phyloP scores from a whole-genome alignment of 2,888 invertebrate genomes.

The Maniola hyperantus region DNA sequence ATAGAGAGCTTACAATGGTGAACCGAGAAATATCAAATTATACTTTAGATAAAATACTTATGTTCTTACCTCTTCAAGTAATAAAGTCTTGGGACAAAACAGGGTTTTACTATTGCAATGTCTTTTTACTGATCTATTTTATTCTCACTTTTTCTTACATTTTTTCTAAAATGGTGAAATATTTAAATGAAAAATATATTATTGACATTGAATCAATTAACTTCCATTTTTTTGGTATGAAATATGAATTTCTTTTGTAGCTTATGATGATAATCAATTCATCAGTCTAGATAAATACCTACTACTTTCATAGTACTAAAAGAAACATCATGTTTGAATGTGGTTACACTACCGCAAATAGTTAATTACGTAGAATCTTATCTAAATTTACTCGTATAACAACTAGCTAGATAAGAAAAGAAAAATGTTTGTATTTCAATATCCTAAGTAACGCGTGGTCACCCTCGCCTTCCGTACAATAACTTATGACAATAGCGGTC shows the following conservation, averaged over 20 bases:
- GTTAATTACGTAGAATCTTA: not conserved
- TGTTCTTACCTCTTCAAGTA: not conserved
- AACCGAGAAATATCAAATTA: not conserved
- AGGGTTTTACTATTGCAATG: too few relatives aligned
- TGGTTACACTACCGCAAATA: not conserved
- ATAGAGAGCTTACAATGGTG: not conserved
- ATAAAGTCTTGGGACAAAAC: not conserved
- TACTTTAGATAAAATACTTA: not conserved
- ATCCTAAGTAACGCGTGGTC: conserved; percentile 22
- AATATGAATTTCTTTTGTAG: too few relatives aligned
- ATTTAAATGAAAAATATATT: too few relatives aligned
- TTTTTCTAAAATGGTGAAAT: too few relatives aligned
- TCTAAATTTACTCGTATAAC: not conserved
- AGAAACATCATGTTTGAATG: not conserved
- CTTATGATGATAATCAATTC: too few relatives aligned
- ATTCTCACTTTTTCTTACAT: too few relatives aligned
- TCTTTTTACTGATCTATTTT: too few relatives aligned
- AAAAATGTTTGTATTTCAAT: conserved; percentile 9
- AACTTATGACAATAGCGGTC: conserved; percentile 33
- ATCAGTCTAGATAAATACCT: not conserved
- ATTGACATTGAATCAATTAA: too few relatives aligned
- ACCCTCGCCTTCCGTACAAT: conserved; percentile 23
- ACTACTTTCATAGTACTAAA: not conserved
- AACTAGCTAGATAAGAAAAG: not conserved
- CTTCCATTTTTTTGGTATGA: too few relatives aligned